These are phyloP conservation scores for Rhabdophis nuchalis DNA, from an alignment of 2,797 vertebrate genomes.

Conservation along the genomic window DNA sequence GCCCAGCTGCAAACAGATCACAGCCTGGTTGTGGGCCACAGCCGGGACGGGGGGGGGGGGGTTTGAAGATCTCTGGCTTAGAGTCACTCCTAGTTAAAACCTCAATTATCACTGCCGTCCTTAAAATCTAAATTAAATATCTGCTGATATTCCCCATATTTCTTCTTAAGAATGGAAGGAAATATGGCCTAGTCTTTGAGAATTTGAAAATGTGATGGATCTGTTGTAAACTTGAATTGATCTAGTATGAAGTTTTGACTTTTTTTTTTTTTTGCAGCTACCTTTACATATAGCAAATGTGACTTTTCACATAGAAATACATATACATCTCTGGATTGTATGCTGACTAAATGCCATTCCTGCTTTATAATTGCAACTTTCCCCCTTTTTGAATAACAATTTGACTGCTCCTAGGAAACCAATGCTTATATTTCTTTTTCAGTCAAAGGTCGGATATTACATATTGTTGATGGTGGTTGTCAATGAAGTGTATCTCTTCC, in stretches of 20 bases:
- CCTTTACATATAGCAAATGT: background rate
- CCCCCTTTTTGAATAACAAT: constrained; percentile 3
- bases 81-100: background rate
- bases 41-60: too few species aligned
- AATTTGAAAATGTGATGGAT: background rate
- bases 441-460: background rate
- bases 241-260: background rate
- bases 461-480: constrained; percentile 12
- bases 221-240: background rate
- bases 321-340: background rate
- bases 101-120: background rate
- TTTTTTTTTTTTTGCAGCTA: background rate
- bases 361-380: background rate
- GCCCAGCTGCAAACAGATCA: too few species aligned
- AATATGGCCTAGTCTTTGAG: background rate
- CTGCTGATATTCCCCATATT: background rate
- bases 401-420: constrained; percentile 12
- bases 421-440: background rate
- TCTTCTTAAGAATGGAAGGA: background rate
- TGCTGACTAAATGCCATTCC: constrained; percentile 1
- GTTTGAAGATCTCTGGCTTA: background rate
- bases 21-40: too few species aligned
- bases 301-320: background rate
- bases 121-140: background rate
- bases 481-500: background rate